A percentile compares a stretch with the other conserved stretches of the same genome.
Evolutionary conservation across 1,140 invertebrate species (phyloP).

Genomic region (Drosophila tsacasi): DNA sequence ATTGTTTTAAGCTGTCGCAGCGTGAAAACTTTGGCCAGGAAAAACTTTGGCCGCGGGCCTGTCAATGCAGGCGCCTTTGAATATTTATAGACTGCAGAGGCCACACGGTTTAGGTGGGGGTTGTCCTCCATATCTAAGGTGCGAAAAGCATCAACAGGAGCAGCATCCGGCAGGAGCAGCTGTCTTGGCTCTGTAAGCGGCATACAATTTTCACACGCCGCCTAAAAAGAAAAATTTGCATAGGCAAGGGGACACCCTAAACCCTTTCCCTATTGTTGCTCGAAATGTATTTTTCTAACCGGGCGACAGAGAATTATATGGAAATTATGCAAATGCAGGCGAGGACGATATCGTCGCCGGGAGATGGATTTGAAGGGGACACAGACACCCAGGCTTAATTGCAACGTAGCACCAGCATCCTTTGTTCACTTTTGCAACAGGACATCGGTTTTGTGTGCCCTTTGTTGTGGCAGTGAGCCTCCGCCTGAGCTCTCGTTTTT

Average conservation of each 20-base stretch:
- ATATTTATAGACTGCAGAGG: constrained; percentile 70
- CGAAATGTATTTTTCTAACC: constrained; percentile 46
- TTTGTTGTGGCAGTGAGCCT: constrained; percentile 38
- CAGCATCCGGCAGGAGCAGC: constrained; percentile 48
- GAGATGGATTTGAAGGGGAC: constrained; percentile 2
- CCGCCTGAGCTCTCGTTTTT: constrained; percentile 34
- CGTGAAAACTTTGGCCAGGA: constrained; percentile 45
- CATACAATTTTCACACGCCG: constrained; percentile 65
- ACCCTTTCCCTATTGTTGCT: constrained; percentile 39
- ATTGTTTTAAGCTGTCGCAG: constrained; percentile 69
- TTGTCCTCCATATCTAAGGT: constrained; percentile 6
- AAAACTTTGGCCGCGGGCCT: constrained; percentile 52
- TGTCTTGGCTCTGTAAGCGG: constrained; percentile 46
- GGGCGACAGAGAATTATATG: constrained; percentile 76
- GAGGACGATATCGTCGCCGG: constrained; percentile 8
- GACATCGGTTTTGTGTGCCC: constrained; percentile 38
- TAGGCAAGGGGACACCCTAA: constrained; percentile 36
- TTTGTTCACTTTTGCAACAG: constrained; percentile 46
- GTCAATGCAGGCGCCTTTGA: constrained; percentile 60
- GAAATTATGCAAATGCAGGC: constrained; percentile 74
- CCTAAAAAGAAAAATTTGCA: constrained; percentile 53
- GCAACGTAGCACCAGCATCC: constrained; percentile 39
- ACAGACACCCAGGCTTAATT: constrained; percentile 56
- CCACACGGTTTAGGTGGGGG: not conserved
- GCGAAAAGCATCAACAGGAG: constrained; percentile 27